Percentiles rank a stretch among this genome's conserved stretches.
phyloP scores from a whole-genome alignment of 30 jellyfish, hydroid and myxozoan species.

The Aurelia sp. region DNA sequence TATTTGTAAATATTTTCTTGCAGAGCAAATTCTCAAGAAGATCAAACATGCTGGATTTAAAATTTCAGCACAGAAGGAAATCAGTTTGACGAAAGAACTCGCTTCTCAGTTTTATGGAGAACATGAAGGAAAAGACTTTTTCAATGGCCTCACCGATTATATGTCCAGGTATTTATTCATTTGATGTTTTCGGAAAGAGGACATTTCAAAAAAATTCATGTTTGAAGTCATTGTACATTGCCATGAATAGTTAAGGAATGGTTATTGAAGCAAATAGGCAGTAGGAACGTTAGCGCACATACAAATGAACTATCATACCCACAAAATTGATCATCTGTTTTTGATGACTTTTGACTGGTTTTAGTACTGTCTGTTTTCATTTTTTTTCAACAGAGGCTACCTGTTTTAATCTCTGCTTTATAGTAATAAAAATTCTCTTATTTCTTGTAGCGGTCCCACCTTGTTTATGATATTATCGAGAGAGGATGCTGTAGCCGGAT shows the following conservation, averaged over 20 bases:
- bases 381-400: neutral
- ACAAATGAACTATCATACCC: too few species aligned
- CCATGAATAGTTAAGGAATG: too few species aligned
- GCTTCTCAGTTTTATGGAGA: slow-evolving; percentile 89
- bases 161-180: slow-evolving; percentile 85
- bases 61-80: slow-evolving; percentile 93
- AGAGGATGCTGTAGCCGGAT: slow-evolving; percentile 94
- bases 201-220: too few species aligned
- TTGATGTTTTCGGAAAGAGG: too few species aligned
- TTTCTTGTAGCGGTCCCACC: slow-evolving; percentile 86
- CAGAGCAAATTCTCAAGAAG: slow-evolving; percentile 75
- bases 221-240: too few species aligned
- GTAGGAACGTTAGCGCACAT: too few species aligned
- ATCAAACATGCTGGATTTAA: slow-evolving; percentile 88
- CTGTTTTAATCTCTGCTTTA: neutral
- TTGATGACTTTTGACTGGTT: too few species aligned
- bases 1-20: neutral
- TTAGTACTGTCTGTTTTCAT: neutral
- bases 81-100: slow-evolving; percentile 79
- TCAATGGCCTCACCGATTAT: slow-evolving; percentile 80
- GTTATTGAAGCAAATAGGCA: too few species aligned
- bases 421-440: too few species aligned
- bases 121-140: slow-evolving; percentile 91
- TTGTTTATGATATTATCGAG: slow-evolving; percentile 88
- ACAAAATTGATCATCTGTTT: too few species aligned